Base-by-base conservation (phyloP, 2,113 vertebrate species). In the Poecile atricapillus region DNA sequence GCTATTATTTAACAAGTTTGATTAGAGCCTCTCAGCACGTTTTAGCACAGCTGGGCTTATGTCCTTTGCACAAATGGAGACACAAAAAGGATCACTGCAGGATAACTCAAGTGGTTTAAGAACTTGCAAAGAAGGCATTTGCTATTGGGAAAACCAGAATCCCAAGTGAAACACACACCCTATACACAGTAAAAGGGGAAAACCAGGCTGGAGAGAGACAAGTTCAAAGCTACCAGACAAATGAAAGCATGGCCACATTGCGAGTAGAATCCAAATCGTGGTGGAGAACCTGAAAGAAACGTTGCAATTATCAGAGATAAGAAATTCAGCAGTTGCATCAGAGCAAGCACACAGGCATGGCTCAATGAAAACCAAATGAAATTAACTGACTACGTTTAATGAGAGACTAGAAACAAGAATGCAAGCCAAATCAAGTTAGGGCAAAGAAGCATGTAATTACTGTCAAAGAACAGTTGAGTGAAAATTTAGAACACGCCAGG, bases 391-490 rank as follows among this genome's bases (percentile, higher is more conserved):
- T 95, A 86, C 69, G 83, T 93, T 93, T 94, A 95, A 93, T 82
- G 90, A 96, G 90, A 95, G 50, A 69, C 83, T 65, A 89, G 93
- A 84, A 95, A 89, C 20, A 92, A 91, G 85, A 94, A 96, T 79
- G 92, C 76, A 82, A 87, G 83, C 69, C 92, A 93, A 96, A 96
- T 94, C 90, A 96, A 96, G 94, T 96, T 89, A 96, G 83, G 93
- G 86, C 93, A 94, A 94, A 96, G 93, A 23, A 95, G 90, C 93
- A 94, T 94, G 95, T 94, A 95, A 97, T 96, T 95, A 96, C 80
- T 90, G 93, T 75, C 94, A 93, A 83, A 83, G 83, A 95, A 92
- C 52, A 90, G 91, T 23, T 87, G 78, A 89, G 74, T 56, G 56
- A 87, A 92, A 95, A 86, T n/a, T 77, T 71, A 69, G 70, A 95